Evolutionary conservation across 2,888 invertebrate species (phyloP).

Genomic region (Colostygia pectinataria): DNA sequence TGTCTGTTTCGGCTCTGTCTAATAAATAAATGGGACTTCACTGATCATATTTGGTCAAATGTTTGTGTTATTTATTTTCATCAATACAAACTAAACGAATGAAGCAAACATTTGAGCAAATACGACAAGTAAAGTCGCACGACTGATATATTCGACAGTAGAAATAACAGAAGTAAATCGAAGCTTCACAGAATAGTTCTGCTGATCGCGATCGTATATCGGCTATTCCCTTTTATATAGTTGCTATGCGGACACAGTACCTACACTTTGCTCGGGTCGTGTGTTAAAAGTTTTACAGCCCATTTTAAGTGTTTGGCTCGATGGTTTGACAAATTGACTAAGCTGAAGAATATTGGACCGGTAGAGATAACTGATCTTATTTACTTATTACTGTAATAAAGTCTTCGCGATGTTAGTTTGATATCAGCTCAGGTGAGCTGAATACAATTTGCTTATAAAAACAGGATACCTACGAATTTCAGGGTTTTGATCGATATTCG

Average conservation of each 20-base stretch:
- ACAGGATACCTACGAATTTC: no score
- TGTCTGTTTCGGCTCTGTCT: no score
- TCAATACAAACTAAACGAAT: no score
- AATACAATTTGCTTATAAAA: no score
- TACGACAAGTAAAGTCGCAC: no score
- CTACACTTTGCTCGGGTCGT: conserved; percentile 47
- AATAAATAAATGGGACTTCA: no score
- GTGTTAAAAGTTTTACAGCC: conserved; percentile 67
- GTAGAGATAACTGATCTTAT: conserved; percentile 27
- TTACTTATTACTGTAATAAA: conserved; percentile 3
- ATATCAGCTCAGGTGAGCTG: conserved; percentile 1
- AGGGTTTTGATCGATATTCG: no score
- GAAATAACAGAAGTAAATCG: neutral
- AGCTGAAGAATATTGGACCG: conserved; percentile 43
- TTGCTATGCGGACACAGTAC: conserved; percentile 49
- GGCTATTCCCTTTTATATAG: conserved; percentile 56
- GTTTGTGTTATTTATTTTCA: no score
- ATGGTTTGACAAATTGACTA: conserved; percentile 58
- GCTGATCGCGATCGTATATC: conserved; percentile 7
- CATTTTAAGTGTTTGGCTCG: conserved; percentile 56
- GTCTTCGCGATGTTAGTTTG: conserved; percentile 6
- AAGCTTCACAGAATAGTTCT: conserved; percentile 5
- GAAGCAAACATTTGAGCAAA: no score
- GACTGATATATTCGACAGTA: no score
- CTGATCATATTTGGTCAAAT: no score